Conservation (phyloP, 2,888 invertebrate species). For the Acanthococcus lagerstroemiae region DNA sequence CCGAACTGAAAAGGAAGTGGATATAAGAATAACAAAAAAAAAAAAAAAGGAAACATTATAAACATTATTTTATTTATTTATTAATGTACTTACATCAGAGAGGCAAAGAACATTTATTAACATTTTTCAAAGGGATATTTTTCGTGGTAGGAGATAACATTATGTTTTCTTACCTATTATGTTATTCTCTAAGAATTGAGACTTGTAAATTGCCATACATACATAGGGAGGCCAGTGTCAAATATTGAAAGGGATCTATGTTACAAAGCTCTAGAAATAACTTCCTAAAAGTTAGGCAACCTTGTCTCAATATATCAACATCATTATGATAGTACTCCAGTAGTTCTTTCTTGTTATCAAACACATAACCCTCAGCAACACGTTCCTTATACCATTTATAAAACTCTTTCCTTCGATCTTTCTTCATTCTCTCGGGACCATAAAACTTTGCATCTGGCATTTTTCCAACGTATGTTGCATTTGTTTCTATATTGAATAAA, state of each 20-base stretch:
- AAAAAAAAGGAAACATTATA: no score
- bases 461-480: neutral
- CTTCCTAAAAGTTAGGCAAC: neutral
- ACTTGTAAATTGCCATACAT: slow-evolving; percentile 32
- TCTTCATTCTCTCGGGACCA: neutral
- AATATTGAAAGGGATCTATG: neutral
- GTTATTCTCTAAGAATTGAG: slow-evolving; percentile 33
- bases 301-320: neutral
- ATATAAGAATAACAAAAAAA: no score
- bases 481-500: neutral
- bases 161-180: no score
- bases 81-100: no score
- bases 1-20: no score
- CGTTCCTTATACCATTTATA: neutral
- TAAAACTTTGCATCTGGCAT: neutral
- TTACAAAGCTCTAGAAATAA: neutral
- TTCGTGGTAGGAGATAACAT: no score
- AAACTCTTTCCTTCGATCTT: neutral
- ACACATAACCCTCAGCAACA: neutral
- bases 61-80: no score
- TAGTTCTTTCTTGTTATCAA: neutral
- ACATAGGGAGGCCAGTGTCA: neutral
- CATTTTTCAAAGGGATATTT: no score
- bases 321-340: neutral
- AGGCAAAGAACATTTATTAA: no score